Evolutionary conservation across 30 jellyfish, hydroid and myxozoan species (phyloP).

Genomic region (Catostylus mosaicus): DNA sequence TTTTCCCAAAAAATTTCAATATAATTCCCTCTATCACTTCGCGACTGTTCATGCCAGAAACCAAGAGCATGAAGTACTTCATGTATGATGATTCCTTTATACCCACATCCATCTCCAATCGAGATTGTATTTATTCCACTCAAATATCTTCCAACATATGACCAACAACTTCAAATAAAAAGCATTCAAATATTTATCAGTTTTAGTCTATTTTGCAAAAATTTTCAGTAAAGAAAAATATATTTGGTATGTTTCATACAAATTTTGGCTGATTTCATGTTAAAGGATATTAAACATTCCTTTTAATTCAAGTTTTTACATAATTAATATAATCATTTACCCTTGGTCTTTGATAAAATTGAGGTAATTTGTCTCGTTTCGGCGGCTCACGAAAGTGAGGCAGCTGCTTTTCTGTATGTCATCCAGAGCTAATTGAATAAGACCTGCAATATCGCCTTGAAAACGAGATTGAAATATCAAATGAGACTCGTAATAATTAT

Average conservation of each 20-base stretch:
- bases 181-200: not conserved
- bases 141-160: constrained; percentile 35
- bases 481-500: no score
- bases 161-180: constrained; percentile 29
- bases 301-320: not conserved
- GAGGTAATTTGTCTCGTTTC: not conserved
- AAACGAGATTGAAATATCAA: not conserved
- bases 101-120: constrained; percentile 30
- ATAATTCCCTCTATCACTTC: constrained; percentile 25
- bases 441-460: not conserved
- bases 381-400: not conserved
- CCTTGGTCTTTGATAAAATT: not conserved
- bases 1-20: constrained; percentile 45
- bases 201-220: not conserved
- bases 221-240: not conserved
- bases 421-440: constrained; percentile 1
- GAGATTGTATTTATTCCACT: constrained; percentile 14
- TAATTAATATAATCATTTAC: not conserved
- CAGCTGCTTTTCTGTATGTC: not conserved
- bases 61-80: constrained; percentile 51
- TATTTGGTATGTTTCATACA: not conserved
- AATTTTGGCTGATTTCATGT: no score
- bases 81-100: constrained; percentile 30
- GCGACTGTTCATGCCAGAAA: constrained; percentile 42
- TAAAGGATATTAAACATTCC: no score